Evolutionary conservation across 2,797 vertebrate genomes (phyloP).

Genomic region (Trachops cirrhosus): DNA sequence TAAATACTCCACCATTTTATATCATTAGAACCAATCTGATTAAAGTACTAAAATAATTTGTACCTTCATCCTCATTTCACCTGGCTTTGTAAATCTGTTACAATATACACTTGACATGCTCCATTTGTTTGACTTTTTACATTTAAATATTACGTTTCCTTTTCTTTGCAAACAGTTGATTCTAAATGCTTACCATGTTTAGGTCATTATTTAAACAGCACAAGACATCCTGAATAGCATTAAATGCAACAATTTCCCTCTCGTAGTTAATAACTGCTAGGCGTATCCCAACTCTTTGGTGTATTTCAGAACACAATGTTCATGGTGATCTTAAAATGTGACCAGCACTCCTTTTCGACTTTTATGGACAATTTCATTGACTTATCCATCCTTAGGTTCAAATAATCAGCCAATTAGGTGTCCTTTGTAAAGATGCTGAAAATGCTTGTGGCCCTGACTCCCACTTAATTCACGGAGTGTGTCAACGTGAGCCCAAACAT

Average conservation of each 20-base stretch:
- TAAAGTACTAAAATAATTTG: neutral
- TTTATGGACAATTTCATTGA: neutral
- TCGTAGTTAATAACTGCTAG: neutral
- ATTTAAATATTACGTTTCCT: neutral
- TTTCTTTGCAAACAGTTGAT: neutral
- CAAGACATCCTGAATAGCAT: neutral
- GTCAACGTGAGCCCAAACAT: no score
- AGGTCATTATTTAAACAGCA: neutral
- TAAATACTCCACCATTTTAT: neutral
- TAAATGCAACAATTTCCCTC: neutral
- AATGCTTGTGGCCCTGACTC: neutral
- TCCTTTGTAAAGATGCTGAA: neutral
- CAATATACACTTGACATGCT: neutral
- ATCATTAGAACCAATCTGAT: neutral
- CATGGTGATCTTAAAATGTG: neutral
- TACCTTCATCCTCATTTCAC: neutral
- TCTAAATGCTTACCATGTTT: neutral
- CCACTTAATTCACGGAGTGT: neutral
- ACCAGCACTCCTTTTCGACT: neutral
- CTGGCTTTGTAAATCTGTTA: neutral
- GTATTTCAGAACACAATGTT: neutral
- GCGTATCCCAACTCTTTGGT: neutral
- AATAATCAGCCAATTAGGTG: neutral
- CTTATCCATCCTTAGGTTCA: neutral
- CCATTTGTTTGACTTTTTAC: neutral